Evolutionary conservation across 2,888 invertebrate genomes (phyloP).

Genomic region (Acheta domesticus): DNA sequence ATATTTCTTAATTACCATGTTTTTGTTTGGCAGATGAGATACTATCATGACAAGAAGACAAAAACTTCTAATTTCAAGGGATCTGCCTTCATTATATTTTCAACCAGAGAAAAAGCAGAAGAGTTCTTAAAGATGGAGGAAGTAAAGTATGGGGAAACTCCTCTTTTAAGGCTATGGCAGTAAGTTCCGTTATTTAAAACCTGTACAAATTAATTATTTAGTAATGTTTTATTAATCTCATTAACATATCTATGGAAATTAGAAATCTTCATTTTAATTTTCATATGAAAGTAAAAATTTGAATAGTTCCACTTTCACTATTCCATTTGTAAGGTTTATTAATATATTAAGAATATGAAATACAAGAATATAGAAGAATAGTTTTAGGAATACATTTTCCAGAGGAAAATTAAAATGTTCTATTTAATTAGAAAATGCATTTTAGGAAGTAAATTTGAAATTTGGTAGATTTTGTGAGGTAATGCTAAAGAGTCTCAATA

Average conservation of each 20-base stretch:
- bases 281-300: neutral
- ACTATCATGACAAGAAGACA: conserved; percentile 59
- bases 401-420: too few species aligned
- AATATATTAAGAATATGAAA: too few species aligned
- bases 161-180: conserved; percentile 67
- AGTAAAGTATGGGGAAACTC: conserved; percentile 64
- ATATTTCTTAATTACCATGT: too few species aligned
- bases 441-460: too few species aligned
- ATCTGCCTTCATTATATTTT: conserved; percentile 86
- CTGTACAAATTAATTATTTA: neutral
- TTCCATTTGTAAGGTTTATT: too few species aligned
- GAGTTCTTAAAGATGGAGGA: conserved; percentile 67
- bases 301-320: too few species aligned
- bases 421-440: too few species aligned
- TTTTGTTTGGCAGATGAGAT: conserved; percentile 48
- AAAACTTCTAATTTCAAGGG: conserved; percentile 78
- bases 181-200: conserved; percentile 43
- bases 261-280: neutral
- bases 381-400: too few species aligned
- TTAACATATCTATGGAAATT: neutral
- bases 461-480: too few species aligned
- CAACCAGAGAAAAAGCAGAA: conserved; percentile 73
- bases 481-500: too few species aligned
- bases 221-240: neutral
- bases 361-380: too few species aligned